phyloP scores from a whole-genome alignment of 2,888 invertebrate genomes.

The Apocheima hispidaria region DNA sequence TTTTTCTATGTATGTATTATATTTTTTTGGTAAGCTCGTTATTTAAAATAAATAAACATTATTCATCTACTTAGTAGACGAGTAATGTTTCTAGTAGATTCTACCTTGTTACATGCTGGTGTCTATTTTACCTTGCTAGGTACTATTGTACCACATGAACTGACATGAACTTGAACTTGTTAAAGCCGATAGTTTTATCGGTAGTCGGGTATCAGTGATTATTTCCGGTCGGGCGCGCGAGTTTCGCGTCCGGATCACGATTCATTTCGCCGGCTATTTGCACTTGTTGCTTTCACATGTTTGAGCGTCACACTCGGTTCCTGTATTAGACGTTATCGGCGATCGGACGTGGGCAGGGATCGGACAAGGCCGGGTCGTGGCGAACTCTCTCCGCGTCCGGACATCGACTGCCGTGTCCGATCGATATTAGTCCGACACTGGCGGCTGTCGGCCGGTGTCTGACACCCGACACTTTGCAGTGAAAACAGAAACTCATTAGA shows the following conservation, averaged over 20 bases:
- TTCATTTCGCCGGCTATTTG: conserved; percentile 64
- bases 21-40: too few relatives aligned
- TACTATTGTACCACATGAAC: conserved; percentile 63
- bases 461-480: conserved; percentile 65
- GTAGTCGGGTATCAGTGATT: conserved; percentile 46
- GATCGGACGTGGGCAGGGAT: conserved; percentile 62
- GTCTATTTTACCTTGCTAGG: conserved; percentile 48
- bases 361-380: conserved; percentile 50
- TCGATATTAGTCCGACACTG: conserved; percentile 66
- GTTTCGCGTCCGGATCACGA: conserved; percentile 34
- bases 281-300: conserved; percentile 79
- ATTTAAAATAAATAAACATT: too few relatives aligned
- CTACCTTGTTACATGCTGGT: conserved; percentile 63
- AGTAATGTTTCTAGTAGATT: too few relatives aligned
- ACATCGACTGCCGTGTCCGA: conserved; percentile 57
- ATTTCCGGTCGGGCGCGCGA: conserved; percentile 57
- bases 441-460: conserved; percentile 44
- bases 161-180: conserved; percentile 76
- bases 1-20: too few relatives aligned
- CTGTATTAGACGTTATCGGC: conserved; percentile 69
- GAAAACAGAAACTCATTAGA: conserved; percentile 75
- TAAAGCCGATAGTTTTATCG: conserved; percentile 54
- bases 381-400: conserved; percentile 65
- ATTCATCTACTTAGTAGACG: too few relatives aligned
- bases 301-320: conserved; percentile 61